Conservation (phyloP, 2,113 vertebrate genomes). For the Nematolebias whitei region DNA sequence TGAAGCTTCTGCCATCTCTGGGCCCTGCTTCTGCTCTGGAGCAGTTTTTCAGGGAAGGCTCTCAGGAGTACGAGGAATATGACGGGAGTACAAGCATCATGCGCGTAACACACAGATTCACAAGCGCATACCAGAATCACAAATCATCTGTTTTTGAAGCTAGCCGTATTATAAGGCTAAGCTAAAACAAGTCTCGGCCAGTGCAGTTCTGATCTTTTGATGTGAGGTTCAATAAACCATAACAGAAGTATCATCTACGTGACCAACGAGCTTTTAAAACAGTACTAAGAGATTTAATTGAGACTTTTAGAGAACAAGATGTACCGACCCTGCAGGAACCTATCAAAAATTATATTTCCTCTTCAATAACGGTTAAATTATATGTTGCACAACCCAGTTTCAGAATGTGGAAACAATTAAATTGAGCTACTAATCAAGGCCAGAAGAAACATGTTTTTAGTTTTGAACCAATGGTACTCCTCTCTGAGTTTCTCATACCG, state of each 20-base stretch:
- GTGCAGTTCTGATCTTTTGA: too few relatives aligned
- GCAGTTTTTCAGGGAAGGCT: conserved; percentile 22
- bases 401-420: background rate
- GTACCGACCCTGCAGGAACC: background rate
- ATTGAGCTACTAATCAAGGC: background rate
- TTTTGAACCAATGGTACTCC: background rate
- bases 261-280: background rate
- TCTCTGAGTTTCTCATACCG: background rate
- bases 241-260: too few relatives aligned
- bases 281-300: conserved; percentile 6
- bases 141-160: background rate
- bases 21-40: background rate
- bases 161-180: background rate
- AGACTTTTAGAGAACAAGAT: conserved; percentile 1
- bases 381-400: conserved; percentile 6
- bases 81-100: conserved; percentile 29
- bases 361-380: background rate
- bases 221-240: too few relatives aligned
- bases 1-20: conserved; percentile 23
- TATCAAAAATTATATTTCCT: background rate
- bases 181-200: background rate
- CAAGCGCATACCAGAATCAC: conserved; percentile 18
- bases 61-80: conserved; percentile 53
- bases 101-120: conserved; percentile 45
- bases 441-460: background rate